Evolutionary conservation across 2,888 invertebrate genomes (phyloP).

Genomic region (Lasioglossum calceatum): DNA sequence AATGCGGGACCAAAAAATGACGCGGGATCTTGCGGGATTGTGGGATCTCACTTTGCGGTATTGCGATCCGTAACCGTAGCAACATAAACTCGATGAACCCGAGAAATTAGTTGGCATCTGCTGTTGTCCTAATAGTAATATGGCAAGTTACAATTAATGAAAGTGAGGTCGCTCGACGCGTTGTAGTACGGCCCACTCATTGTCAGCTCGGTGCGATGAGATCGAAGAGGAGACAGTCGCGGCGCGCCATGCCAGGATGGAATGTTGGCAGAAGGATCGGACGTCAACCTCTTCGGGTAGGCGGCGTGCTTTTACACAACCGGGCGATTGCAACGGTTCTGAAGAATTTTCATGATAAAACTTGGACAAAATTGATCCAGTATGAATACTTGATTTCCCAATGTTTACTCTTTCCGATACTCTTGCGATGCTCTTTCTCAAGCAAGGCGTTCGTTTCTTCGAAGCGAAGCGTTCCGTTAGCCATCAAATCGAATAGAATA

Average conservation of each 20-base stretch:
- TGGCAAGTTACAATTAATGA: conserved; percentile 42
- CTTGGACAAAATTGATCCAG: neutral
- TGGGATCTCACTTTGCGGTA: no score
- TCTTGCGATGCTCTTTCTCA: neutral
- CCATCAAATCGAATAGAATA: neutral
- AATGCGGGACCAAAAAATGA: no score
- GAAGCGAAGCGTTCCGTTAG: neutral
- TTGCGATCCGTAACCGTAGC: no score
- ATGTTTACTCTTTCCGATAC: no score
- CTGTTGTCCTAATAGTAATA: neutral
- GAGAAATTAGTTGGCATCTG: neutral
- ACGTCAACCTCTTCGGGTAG: conserved; percentile 77
- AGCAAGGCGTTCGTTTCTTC: neutral
- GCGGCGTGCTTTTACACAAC: conserved; percentile 59
- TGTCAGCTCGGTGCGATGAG: neutral
- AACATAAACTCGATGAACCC: neutral
- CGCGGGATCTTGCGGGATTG: no score
- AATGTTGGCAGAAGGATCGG: conserved; percentile 79
- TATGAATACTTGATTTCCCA: no score
- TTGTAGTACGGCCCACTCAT: conserved; percentile 3
- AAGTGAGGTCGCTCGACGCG: conserved; percentile 42
- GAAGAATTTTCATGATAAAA: neutral
- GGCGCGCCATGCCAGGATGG: conserved; percentile 67
- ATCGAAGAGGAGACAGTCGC: conserved; percentile 28
- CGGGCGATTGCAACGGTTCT: conserved; percentile 27